phyloP scores from a whole-genome alignment of 2,888 invertebrate species.

The Trissonchulus sp. region DNA sequence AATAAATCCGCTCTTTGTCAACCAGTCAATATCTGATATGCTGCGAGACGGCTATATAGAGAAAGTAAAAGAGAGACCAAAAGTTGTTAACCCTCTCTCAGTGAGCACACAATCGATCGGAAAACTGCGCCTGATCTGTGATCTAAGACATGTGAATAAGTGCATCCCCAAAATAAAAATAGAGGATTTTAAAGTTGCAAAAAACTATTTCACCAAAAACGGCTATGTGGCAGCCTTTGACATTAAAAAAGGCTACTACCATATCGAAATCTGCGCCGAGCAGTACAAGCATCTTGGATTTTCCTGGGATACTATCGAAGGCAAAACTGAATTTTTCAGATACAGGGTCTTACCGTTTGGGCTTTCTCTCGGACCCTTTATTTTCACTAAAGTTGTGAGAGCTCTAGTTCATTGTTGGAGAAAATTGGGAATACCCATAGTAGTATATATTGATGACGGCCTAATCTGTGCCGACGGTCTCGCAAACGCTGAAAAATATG shows the following conservation, averaged over 20 bases:
- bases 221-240: slow-evolving; percentile 1
- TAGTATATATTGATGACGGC: slow-evolving; percentile 16
- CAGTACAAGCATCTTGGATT: slow-evolving; percentile 3
- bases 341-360: background rate
- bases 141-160: background rate
- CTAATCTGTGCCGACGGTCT: background rate
- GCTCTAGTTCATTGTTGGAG: background rate
- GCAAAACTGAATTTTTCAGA: background rate
- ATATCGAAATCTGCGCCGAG: background rate
- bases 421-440: background rate
- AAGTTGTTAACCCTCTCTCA: no score
- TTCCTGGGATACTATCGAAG: background rate
- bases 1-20: no score
- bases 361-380: background rate
- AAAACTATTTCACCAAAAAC: background rate
- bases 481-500: background rate
- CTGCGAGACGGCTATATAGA: no score
- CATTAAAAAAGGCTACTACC: slow-evolving; percentile 17
- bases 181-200: background rate
- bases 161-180: background rate
- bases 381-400: slow-evolving; percentile 14
- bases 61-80: no score
- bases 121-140: background rate
- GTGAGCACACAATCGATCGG: no score
- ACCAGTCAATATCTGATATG: no score